Evolutionary conservation across 2,797 vertebrate genomes (phyloP), one percentile per base, ranked within the genome.

Genomic region (Lerista edwardsae): DNA sequence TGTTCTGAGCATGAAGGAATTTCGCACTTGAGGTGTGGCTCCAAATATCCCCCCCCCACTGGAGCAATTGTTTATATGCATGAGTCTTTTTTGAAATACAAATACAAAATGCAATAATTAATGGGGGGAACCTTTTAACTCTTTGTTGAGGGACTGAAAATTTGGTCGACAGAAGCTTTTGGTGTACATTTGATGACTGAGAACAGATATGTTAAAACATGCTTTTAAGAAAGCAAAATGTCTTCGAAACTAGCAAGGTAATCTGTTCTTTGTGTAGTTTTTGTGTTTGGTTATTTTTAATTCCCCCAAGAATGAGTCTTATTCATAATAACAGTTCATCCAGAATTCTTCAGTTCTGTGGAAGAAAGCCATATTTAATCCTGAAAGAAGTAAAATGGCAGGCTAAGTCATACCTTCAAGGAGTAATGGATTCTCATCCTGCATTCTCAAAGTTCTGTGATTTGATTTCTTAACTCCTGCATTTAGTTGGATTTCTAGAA

Each of bases 141-240:
- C 25, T 25, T 27, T 79, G n/a, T 17, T 62, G 5, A 21, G 61
- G 14, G 84, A 87, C 47, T 87, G 36, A 90, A 62, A 55, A 2
- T 85, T 62, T 86, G 5, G 6, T 44, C 75, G 2, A 39, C 9
- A 57, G 34, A 1, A 3, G 27, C 47, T 75, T 77, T 82, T 77
- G 47, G 51, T 47, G 51, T 80, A 80, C 25, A 34, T 80, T 85
- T 85, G 78, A 85, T 85, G 72, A 80, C 55, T 75, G 79, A 68
- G 72, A 85, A 75, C 21, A 85, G 78, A 85, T 85, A 85, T 51
- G 51, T 85, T 80, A 80, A 80, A 85, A 80, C 84, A 75, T 80
- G 51, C 6, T 27, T 76, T 77, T 84, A 23, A 0, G 1, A 83
- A 73, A 86, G 51, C n/a, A 76, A 1, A 11, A 6, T 80, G 0